Percentiles rank a stretch among this genome's conserved stretches.
phyloP scores from a whole-genome alignment of 2,888 invertebrate species.

The Tridacna gigas region DNA sequence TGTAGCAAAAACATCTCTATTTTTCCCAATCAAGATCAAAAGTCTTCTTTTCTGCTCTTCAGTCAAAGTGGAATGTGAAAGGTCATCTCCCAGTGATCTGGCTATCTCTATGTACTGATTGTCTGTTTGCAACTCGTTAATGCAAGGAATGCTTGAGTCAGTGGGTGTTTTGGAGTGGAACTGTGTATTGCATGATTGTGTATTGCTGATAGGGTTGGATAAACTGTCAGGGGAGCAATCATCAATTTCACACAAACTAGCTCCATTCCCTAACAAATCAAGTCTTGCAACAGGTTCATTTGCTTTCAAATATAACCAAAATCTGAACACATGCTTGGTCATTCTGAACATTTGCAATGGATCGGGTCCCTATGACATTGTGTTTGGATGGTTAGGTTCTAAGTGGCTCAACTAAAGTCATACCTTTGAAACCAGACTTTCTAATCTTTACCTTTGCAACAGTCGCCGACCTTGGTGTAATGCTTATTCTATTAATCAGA shows the following conservation, averaged over 20 bases:
- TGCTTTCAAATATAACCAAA: slow-evolving; percentile 39
- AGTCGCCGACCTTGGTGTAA: slow-evolving; percentile 29
- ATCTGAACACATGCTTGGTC: slow-evolving; percentile 28
- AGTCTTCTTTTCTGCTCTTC: slow-evolving; percentile 37
- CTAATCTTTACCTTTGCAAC: slow-evolving; percentile 38
- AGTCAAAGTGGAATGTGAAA: slow-evolving; percentile 39
- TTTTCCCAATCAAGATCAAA: slow-evolving; percentile 43
- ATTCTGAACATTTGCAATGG: slow-evolving; percentile 27
- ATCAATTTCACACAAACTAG: slow-evolving; percentile 21
- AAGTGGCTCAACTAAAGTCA: slow-evolving; percentile 42
- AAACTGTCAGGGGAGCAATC: not conserved
- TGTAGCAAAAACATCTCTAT: slow-evolving; percentile 59
- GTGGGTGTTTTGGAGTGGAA: too few relatives aligned
- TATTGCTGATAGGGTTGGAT: not conserved
- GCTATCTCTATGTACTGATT: not conserved
- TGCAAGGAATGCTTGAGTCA: not conserved
- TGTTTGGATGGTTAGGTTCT: slow-evolving; percentile 42
- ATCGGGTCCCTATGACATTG: slow-evolving; percentile 42
- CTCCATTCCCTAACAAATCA: slow-evolving; percentile 16
- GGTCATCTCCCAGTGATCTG: slow-evolving; percentile 25
- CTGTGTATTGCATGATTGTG: not conserved
- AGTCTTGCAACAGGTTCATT: slow-evolving; percentile 43
- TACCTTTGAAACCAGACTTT: not conserved
- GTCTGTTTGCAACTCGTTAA: not conserved
- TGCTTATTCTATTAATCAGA: slow-evolving; percentile 43